Base-by-base conservation (phyloP, 1,140 invertebrate species). In the Drosophila tani region DNA sequence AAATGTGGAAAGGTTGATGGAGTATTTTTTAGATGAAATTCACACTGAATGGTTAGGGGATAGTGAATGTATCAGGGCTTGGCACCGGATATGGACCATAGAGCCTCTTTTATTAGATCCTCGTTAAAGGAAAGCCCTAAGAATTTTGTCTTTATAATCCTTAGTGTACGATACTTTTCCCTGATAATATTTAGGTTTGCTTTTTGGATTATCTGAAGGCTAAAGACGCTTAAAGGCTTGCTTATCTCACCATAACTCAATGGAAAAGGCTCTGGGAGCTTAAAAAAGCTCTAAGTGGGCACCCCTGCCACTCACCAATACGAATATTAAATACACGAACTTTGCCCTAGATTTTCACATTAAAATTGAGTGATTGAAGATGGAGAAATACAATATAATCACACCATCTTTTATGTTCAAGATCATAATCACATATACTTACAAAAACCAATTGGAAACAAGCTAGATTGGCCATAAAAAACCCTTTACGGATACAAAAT, bases 401-500 rank as follows among this genome's bases (percentile, higher is more conserved):
- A 63, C 8, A 0, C 0, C n/a, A 67, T 4, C 4, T 64, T 19
- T 21, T 67, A 21, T 43, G 35, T 62, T 62, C 3, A 62, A 27
- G 3, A 15, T 35, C 17, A 62, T 32, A n/a, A 15, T 14, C 27
- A 65, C 17, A 14, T 19, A 27, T 8, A 27, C 19, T 19, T 5
- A 14, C 15, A 5, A n/a, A 66, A 68, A 29, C 12, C 0, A 11
- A 67, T 45, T n/a, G 14, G 0, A 29, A 29, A 29, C 5, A 6
- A 29, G 29, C 7, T 6, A 24, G 6, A 67, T 68, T 50, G 40
- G 27, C 38, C 6, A 8, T 12, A 19, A 8, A n/a, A 66, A 24
- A 45, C 32, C 32, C 27, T 29, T 8, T 63, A 59, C 43, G 27
- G 32, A 68, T 32, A 12, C 6, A 56, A 38, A 57, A 62, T 21